A percentile compares a stretch with the other conserved stretches of the same genome.
Evolutionary conservation across 2,113 vertebrate genomes (phyloP).

Genomic region (Motacilla tschutschensis): DNA sequence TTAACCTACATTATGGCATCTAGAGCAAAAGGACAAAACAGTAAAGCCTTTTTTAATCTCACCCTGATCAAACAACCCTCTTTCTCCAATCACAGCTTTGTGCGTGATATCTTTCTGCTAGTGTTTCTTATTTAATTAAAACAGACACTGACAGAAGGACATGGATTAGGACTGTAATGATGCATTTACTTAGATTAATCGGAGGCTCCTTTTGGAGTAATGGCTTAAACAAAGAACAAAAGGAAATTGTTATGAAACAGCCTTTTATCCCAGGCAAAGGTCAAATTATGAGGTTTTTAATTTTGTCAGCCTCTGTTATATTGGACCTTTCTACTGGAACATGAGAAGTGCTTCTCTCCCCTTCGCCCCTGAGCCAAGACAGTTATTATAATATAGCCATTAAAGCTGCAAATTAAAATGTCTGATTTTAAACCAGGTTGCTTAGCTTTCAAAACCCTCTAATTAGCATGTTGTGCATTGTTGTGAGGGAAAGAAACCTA

Average conservation of each 20-base stretch:
- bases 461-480: slow-evolving; percentile 82
- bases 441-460: slow-evolving; percentile 79
- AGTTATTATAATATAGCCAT: slow-evolving; percentile 80
- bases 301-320: slow-evolving; percentile 79
- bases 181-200: slow-evolving; percentile 94
- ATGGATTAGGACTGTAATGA: slow-evolving; percentile 89
- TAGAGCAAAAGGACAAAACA: slow-evolving; percentile 81
- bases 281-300: slow-evolving; percentile 81
- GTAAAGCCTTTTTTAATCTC: slow-evolving; percentile 89
- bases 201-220: slow-evolving; percentile 83
- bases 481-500: slow-evolving; percentile 72
- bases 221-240: slow-evolving; percentile 86
- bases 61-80: slow-evolving; percentile 79
- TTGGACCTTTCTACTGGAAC: slow-evolving; percentile 69
- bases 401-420: slow-evolving; percentile 80
- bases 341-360: slow-evolving; percentile 66
- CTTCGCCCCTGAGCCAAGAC: slow-evolving; percentile 63
- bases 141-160: slow-evolving; percentile 92
- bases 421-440: slow-evolving; percentile 84
- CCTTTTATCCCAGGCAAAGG: slow-evolving; percentile 86
- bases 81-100: slow-evolving; percentile 80
- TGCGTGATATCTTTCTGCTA: slow-evolving; percentile 82
- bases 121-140: slow-evolving; percentile 94
- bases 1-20: slow-evolving; percentile 67
- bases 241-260: slow-evolving; percentile 85